These are phyloP conservation scores for Psettodes erumei DNA, from an alignment of 2,113 vertebrate species.

Conservation along the genomic window DNA sequence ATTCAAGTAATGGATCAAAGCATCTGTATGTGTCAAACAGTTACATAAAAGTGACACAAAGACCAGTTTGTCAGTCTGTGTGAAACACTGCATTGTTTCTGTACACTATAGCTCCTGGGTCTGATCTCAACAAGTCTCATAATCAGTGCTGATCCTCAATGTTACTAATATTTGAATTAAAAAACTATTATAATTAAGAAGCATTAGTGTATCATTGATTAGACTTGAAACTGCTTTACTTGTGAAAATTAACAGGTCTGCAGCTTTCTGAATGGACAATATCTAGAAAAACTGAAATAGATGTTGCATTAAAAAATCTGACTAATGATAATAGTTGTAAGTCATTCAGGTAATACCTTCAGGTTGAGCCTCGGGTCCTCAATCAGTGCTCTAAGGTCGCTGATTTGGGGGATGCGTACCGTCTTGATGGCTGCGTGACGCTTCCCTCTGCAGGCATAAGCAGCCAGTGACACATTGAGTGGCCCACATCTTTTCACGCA, in stretches of 20 bases:
- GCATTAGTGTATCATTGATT: no score
- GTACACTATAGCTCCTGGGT: no score
- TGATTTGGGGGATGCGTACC: constrained; percentile 90
- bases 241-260: no score
- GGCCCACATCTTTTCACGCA: constrained; percentile 89
- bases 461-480: constrained; percentile 89
- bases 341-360: constrained; percentile 75
- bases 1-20: no score
- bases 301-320: neutral
- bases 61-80: no score
- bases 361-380: constrained; percentile 92
- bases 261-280: neutral
- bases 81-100: no score
- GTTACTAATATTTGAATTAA: no score
- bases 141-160: no score
- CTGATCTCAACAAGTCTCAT: no score
- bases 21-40: no score
- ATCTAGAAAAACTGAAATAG: neutral
- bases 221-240: neutral
- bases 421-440: constrained; percentile 95
- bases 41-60: no score
- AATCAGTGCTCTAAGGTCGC: constrained; percentile 88
- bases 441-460: constrained; percentile 86
- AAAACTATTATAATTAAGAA: neutral
- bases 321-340: neutral